These are phyloP conservation scores for Burhinus bistriatus DNA, from an alignment of 2,113 vertebrate genomes.

Conservation along the genomic window DNA sequence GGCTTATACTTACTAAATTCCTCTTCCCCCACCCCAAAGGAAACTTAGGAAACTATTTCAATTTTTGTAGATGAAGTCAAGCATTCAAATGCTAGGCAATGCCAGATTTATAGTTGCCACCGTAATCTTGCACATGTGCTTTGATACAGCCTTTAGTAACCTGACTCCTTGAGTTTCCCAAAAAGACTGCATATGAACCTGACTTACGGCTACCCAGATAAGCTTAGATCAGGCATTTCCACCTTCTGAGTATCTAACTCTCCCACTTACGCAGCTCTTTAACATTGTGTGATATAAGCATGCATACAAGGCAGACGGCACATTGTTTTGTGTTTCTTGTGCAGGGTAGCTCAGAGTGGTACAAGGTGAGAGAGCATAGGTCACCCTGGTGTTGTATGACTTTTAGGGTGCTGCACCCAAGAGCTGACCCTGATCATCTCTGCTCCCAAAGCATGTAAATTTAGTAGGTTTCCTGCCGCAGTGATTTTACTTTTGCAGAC, in stretches of 20 bases:
- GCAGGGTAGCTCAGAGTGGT: background rate
- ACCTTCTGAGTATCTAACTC: background rate
- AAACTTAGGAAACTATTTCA: background rate
- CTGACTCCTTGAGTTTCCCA: background rate
- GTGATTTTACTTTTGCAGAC: background rate
- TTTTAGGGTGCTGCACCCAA: background rate
- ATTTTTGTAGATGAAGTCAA: background rate
- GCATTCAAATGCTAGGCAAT: background rate
- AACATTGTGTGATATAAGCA: background rate
- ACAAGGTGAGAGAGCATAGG: background rate
- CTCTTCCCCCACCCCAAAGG: background rate
- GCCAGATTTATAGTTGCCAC: constrained; percentile 1
- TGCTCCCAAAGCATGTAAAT: background rate
- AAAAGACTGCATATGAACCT: background rate
- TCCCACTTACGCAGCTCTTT: background rate
- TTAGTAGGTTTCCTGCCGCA: background rate
- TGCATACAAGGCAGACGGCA: background rate
- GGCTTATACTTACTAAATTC: background rate
- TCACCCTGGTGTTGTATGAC: background rate
- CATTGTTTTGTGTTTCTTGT: background rate
- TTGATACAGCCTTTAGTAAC: background rate
- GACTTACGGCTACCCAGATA: background rate
- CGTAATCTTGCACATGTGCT: background rate
- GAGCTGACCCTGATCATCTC: background rate
- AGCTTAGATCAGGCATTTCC: background rate